These are phyloP conservation scores for Lasioglossum baleicum DNA, from an alignment of 1,140 invertebrate genomes.

Conservation along the genomic window DNA sequence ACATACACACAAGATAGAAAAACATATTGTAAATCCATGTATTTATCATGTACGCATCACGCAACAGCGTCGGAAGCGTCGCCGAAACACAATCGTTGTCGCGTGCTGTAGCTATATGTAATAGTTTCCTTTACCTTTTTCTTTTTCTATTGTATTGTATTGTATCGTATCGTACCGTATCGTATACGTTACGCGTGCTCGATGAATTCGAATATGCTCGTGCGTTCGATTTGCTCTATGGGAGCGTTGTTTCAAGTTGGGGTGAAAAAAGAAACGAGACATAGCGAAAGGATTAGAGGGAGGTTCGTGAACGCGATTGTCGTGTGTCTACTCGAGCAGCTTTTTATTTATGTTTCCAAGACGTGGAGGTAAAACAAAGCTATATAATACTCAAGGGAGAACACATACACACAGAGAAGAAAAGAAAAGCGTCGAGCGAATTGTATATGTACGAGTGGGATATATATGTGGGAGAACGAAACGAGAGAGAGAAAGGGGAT, in stretches of 20 bases:
- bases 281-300: too few relatives aligned
- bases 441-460: constrained; percentile 1
- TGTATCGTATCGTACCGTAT: neutral
- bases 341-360: neutral
- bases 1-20: constrained; percentile 22
- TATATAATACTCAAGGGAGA: constrained; percentile 20
- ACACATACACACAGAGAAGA: neutral
- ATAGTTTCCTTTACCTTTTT: constrained; percentile 49
- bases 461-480: neutral
- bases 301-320: constrained; percentile 1
- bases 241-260: too few relatives aligned
- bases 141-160: constrained; percentile 16
- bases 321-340: constrained; percentile 17
- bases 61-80: constrained; percentile 10
- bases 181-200: constrained; percentile 12
- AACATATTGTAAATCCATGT: constrained; percentile 40
- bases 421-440: neutral
- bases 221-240: constrained; percentile 19
- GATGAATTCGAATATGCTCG: neutral
- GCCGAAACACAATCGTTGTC: constrained; percentile 39
- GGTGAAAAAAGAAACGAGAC: too few relatives aligned
- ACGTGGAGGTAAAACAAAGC: neutral
- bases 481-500: neutral
- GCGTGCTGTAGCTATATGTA: constrained; percentile 39
- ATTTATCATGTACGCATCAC: constrained; percentile 22